These are phyloP conservation scores for Drosophila algonquin DNA, from an alignment of 2,888 invertebrate genomes.

Conservation along the genomic window DNA sequence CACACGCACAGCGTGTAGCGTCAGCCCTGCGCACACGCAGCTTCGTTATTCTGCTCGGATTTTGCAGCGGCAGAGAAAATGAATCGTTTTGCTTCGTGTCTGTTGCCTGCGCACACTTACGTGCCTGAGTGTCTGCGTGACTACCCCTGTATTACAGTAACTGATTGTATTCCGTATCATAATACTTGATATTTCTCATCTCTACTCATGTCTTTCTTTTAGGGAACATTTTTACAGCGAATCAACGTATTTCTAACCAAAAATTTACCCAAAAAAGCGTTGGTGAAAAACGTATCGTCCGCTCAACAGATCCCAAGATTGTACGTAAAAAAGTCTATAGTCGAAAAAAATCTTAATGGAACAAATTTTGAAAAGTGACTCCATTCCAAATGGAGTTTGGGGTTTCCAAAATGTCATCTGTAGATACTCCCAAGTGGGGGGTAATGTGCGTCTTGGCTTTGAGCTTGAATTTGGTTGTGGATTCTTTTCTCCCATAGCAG, in stretches of 20 bases:
- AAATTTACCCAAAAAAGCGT: not conserved
- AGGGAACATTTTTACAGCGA: not conserved
- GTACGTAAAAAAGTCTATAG: not conserved
- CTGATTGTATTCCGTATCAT: not conserved
- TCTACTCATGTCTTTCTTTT: too few species aligned
- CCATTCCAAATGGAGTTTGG: not conserved
- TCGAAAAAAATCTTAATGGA: not conserved
- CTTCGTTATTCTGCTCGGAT: too few species aligned
- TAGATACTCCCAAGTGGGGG: constrained; percentile 9
- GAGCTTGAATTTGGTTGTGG: constrained; percentile 32
- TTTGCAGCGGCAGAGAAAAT: too few species aligned
- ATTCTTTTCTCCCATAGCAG: constrained; percentile 13
- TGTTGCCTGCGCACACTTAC: too few species aligned
- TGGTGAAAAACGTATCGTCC: not conserved
- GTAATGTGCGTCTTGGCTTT: constrained; percentile 32
- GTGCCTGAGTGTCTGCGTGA: too few species aligned
- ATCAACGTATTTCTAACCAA: too few species aligned
- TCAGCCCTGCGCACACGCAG: too few species aligned
- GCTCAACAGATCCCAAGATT: not conserved
- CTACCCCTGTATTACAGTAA: too few species aligned
- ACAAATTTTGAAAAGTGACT: not conserved
- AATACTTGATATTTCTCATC: not conserved
- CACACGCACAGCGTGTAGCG: too few species aligned
- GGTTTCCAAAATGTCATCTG: not conserved
- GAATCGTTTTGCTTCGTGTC: too few species aligned